Evolutionary conservation across 2,888 invertebrate species (phyloP).

Genomic region (Pseudoips prasinana): DNA sequence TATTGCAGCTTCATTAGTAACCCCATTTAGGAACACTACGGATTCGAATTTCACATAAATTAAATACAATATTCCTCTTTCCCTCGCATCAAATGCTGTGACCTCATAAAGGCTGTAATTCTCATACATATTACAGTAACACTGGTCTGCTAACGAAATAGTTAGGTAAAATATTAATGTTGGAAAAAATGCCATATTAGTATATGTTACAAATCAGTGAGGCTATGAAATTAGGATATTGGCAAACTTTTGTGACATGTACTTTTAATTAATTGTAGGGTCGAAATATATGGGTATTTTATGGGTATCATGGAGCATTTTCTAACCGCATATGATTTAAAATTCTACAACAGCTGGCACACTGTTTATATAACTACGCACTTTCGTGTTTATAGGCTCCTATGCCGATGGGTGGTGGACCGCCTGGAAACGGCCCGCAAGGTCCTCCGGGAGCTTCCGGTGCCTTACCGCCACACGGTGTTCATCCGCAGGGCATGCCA

Average conservation of each 20-base stretch:
- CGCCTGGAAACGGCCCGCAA: constrained; percentile 65
- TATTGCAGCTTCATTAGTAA: constrained; percentile 64
- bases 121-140: constrained; percentile 1
- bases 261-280: too few relatives aligned
- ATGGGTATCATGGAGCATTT: too few relatives aligned
- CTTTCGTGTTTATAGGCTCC: constrained; percentile 43
- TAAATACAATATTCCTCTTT: constrained; percentile 50
- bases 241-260: too few relatives aligned
- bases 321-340: too few relatives aligned
- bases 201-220: constrained; percentile 11
- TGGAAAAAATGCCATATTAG: too few relatives aligned
- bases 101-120: constrained; percentile 53
- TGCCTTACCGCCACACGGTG: constrained; percentile 64
- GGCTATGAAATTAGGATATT: constrained; percentile 23
- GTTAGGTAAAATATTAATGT: too few relatives aligned
- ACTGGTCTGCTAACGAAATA: too few relatives aligned
- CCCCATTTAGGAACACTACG: constrained; percentile 54
- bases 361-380: too few relatives aligned
- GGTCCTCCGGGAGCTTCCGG: constrained; percentile 45
- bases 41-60: constrained; percentile 37
- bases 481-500: constrained; percentile 59
- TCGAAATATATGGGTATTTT: too few relatives aligned
- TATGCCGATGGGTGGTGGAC: constrained; percentile 71
- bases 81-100: constrained; percentile 56
- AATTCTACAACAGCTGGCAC: too few relatives aligned